phyloP scores from a whole-genome alignment of 1,140 invertebrate genomes.

The Melanaphis sacchari region DNA sequence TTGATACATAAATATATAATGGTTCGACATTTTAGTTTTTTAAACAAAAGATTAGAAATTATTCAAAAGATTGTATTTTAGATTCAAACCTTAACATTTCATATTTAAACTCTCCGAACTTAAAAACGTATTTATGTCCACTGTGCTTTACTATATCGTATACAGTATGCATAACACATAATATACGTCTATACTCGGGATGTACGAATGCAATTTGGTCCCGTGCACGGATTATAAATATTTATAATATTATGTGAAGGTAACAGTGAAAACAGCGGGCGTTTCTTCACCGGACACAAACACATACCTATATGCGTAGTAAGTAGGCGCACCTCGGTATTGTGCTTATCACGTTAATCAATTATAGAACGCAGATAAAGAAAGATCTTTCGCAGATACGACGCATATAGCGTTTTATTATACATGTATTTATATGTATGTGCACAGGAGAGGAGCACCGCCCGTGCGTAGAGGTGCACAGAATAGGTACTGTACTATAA shows the following conservation, averaged over 20 bases:
- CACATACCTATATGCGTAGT: no score
- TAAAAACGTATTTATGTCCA: no score
- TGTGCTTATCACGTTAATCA: conserved; percentile 41
- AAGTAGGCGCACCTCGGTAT: background rate
- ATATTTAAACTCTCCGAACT: no score
- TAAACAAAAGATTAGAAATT: no score
- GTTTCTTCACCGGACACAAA: background rate
- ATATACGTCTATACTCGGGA: no score
- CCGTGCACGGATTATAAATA: background rate
- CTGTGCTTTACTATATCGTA: no score
- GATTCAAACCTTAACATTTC: no score
- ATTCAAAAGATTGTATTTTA: no score
- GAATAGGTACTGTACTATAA: background rate
- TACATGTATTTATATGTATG: background rate
- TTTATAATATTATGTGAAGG: background rate
- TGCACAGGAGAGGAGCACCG: background rate
- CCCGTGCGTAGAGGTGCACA: background rate
- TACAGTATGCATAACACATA: no score
- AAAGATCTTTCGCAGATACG: background rate
- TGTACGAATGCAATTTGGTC: no score
- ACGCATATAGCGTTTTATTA: background rate
- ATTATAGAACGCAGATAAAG: background rate
- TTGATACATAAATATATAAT: no score
- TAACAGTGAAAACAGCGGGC: background rate
- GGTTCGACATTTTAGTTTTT: no score